phyloP scores from a whole-genome alignment of 2,797 vertebrate species.

The Vultur gryphus region DNA sequence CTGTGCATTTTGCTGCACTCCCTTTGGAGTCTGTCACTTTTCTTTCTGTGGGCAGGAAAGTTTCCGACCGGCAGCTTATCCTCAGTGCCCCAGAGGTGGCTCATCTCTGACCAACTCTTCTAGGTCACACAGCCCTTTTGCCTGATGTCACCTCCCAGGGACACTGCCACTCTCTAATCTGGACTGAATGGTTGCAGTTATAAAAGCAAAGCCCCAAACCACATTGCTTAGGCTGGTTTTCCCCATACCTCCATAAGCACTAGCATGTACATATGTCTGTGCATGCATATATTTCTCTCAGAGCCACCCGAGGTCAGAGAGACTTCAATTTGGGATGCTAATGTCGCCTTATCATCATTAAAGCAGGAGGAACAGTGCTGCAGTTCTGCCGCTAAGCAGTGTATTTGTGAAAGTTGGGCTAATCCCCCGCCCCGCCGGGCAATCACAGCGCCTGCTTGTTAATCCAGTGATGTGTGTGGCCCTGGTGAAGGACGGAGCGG shows the following conservation, averaged over 20 bases:
- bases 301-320: fast-evolving
- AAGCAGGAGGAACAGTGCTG: background rate
- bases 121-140: background rate
- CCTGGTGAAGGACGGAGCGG: background rate
- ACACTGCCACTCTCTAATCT: background rate
- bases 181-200: background rate
- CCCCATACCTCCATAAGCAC: background rate
- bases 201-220: background rate
- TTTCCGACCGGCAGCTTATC: background rate
- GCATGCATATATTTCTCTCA: background rate
- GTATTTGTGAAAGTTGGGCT: background rate
- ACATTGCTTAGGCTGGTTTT: background rate
- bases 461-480: background rate
- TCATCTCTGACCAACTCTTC: background rate
- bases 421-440: background rate
- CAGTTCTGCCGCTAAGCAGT: background rate
- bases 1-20: background rate
- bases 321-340: background rate
- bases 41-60: background rate
- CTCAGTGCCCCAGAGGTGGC: background rate
- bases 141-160: background rate
- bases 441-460: background rate
- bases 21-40: background rate
- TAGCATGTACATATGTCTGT: background rate
- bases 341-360: background rate